Evolutionary conservation across 2,113 vertebrate species (phyloP).

Genomic region (Taurulus bubalis): DNA sequence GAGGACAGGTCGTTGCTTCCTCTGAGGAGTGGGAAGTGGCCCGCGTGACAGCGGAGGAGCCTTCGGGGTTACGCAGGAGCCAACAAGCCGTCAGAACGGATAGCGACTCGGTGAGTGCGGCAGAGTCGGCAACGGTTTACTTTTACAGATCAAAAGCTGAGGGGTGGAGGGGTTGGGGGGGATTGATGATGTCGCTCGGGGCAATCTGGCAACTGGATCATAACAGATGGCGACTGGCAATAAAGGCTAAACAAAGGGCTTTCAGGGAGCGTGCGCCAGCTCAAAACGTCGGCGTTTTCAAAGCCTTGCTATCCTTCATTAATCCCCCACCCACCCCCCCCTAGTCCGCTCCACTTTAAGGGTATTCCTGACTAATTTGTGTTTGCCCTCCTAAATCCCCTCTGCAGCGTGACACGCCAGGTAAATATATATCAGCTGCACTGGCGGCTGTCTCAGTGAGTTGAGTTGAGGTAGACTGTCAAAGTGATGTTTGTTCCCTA

Average conservation of each 20-base stretch:
- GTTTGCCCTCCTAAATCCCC: constrained; percentile 31
- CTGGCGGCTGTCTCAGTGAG: constrained; percentile 15
- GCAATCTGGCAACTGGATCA: constrained; percentile 69
- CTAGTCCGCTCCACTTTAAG: constrained; percentile 26
- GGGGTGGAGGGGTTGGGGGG: neutral
- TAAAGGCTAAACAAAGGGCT: constrained; percentile 71
- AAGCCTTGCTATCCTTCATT: constrained; percentile 57
- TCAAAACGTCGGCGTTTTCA: constrained; percentile 67
- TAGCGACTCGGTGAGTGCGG: constrained; percentile 11
- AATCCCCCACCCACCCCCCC: constrained; percentile 36
- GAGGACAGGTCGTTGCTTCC: constrained; percentile 61
- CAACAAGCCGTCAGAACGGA: constrained; percentile 40
- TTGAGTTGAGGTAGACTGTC: constrained; percentile 26
- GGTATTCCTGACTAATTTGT: constrained; percentile 34
- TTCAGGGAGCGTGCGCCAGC: constrained; percentile 48
- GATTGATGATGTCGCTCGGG: constrained; percentile 56
- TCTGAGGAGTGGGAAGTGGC: constrained; percentile 50
- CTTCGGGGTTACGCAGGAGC: constrained; percentile 9
- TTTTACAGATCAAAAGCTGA: constrained; percentile 63
- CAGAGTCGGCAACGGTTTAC: constrained; percentile 39
- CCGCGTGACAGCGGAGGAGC: constrained; percentile 33
- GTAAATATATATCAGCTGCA: constrained; percentile 37
- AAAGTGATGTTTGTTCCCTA: constrained; percentile 1
- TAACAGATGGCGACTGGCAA: constrained; percentile 70
- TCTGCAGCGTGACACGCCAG: constrained; percentile 29